Base-by-base conservation (phyloP, 2,113 vertebrate genomes). In the Ceyx margarethae region DNA sequence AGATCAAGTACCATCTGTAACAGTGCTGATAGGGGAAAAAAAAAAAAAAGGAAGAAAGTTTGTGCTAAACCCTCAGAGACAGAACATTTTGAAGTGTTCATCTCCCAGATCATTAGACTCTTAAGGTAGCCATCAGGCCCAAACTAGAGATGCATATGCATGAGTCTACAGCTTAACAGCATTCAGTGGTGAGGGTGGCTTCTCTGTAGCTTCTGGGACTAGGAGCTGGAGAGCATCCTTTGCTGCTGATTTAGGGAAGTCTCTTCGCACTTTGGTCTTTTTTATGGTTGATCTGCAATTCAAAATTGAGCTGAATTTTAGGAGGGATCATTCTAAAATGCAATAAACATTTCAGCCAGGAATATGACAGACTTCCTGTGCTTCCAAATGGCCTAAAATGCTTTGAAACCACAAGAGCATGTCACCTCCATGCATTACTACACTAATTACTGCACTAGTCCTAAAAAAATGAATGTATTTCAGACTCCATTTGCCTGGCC, bases 51-150 rank as follows among this genome's bases (percentile, higher is more conserved):
- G 51, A 75, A 72, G 51, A 73, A 90, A 86, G 81, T 78, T 90
- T 84, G 50, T 90, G 33, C 77, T 92, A 86, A 90, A 65, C 56
- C 83, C 54, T 92, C 78, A 46, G 92, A 93, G 84, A 65, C 15
- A 50, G 51, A 86, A 42, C 53, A 33, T 91, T 45, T 85, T 46
- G 74, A 90, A 85, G 54, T 58, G 54, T 86, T 89, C 46, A 58
- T 96, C 95, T 96, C 92, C 77, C 71, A 87, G 62, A 92, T 91
- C 83, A 89, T 88, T 91, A 86, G 92, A 78, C 93, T 84, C 86
- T 93, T 57, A 20, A 65, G 87, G 72, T 84, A 81, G 90, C 92
- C 92, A 89, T 89, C 89, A 94, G 95, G 89, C 77, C 85, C n/a
- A 87, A 87, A 79, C 42, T 69, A 90, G 77, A 75, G 74, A 43